phyloP scores from a whole-genome alignment of 2,888 invertebrate species.

The Caenorhabditis sp. region DNA sequence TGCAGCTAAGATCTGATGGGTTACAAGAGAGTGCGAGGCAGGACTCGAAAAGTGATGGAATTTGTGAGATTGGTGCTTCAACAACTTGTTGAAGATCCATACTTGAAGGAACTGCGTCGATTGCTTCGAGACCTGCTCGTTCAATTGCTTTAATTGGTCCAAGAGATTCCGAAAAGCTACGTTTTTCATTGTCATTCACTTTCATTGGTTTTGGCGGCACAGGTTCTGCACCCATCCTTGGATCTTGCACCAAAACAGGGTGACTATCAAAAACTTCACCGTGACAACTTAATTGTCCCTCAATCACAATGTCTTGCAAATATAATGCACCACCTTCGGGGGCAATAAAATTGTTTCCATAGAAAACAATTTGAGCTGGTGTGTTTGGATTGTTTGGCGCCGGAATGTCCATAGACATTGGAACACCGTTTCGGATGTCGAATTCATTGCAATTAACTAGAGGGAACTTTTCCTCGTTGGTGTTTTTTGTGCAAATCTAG shows the following conservation, averaged over 20 bases:
- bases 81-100: constrained; percentile 9
- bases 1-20: constrained; percentile 60
- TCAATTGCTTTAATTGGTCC: constrained; percentile 42
- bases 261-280: constrained; percentile 41
- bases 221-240: background rate
- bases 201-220: background rate
- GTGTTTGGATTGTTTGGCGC: constrained; percentile 44
- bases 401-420: constrained; percentile 50
- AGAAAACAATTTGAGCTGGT: constrained; percentile 55
- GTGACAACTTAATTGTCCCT: constrained; percentile 50
- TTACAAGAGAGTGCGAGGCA: constrained; percentile 57
- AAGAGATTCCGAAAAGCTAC: constrained; percentile 36
- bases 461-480: constrained; percentile 52
- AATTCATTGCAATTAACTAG: constrained; percentile 57
- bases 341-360: constrained; percentile 59
- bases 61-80: constrained; percentile 15
- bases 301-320: constrained; percentile 59
- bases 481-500: constrained; percentile 55
- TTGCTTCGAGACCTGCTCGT: constrained; percentile 46
- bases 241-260: constrained; percentile 41
- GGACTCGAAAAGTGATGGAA: constrained; percentile 49
- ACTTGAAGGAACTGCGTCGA: constrained; percentile 35
- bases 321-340: constrained; percentile 58
- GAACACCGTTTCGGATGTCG: constrained; percentile 58
- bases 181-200: constrained; percentile 30